Percentiles rank a stretch among this genome's conserved stretches.
Evolutionary conservation across 2,797 vertebrate species (phyloP).

Genomic region (Ambastaia sidthimunki): DNA sequence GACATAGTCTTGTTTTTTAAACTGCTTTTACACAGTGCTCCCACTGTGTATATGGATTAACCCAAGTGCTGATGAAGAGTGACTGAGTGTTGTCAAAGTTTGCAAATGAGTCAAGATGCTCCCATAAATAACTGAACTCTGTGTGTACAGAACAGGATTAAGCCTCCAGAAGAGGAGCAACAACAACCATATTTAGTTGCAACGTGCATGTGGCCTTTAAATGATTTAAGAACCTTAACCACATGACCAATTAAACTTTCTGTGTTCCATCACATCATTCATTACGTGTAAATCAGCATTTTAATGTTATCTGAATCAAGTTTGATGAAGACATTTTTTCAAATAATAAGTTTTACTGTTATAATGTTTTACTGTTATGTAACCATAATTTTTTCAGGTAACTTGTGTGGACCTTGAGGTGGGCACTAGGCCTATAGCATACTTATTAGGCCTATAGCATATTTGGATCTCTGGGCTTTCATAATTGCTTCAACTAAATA

Average conservation of each 20-base stretch:
- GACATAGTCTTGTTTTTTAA: too few species aligned
- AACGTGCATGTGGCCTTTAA: background rate
- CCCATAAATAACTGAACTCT: conserved; percentile 16
- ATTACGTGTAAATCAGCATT: background rate
- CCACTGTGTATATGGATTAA: too few species aligned
- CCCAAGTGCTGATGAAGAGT: too few species aligned
- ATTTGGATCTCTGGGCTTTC: conserved; percentile 12
- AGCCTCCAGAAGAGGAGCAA: background rate
- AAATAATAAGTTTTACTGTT: too few species aligned
- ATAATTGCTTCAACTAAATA: conserved; percentile 17
- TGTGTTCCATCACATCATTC: background rate
- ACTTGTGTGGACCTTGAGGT: background rate
- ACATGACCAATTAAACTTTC: background rate
- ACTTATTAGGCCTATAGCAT: background rate
- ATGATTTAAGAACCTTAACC: background rate
- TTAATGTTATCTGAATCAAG: too few species aligned
- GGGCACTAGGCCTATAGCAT: too few species aligned
- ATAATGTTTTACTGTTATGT: background rate
- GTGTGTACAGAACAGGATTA: conserved; percentile 7
- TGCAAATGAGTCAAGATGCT: background rate
- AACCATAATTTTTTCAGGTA: background rate
- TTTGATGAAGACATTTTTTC: too few species aligned
- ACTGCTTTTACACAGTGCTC: too few species aligned
- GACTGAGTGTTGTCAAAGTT: background rate
- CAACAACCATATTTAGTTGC: background rate